phyloP scores from a whole-genome alignment of 2,113 vertebrate genomes.

The Mellivora capensis region DNA sequence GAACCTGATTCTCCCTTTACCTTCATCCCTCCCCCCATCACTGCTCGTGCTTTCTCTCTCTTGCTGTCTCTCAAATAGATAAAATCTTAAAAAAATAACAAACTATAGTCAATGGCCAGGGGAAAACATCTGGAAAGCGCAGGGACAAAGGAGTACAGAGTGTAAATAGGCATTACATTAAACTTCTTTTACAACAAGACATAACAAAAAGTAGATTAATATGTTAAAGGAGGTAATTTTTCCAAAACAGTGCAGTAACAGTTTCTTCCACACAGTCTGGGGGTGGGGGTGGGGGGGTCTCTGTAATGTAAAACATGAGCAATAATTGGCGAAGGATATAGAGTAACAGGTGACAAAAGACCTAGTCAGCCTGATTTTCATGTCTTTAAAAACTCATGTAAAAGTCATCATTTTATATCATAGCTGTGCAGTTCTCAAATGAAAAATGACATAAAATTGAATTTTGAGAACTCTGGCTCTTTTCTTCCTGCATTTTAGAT shows the following conservation, averaged over 20 bases:
- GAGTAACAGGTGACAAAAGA: background rate
- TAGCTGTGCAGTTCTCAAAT: background rate
- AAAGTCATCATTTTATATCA: background rate
- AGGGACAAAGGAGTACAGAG: background rate
- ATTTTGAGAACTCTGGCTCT: background rate
- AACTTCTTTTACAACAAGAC: background rate
- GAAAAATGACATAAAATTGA: conserved; percentile 16
- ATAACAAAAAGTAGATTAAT: background rate
- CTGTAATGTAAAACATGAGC: background rate
- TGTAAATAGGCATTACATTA: background rate
- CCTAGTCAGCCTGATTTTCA: background rate
- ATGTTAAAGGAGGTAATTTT: background rate
- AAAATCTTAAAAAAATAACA: background rate
- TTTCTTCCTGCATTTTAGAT: background rate
- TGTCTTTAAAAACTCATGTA: background rate
- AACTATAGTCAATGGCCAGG: background rate
- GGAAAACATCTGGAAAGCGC: background rate
- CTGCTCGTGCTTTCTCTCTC: background rate
- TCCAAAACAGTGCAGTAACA: background rate
- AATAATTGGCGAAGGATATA: background rate
- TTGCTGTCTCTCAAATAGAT: background rate
- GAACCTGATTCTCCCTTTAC: background rate
- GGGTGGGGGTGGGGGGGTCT: background rate
- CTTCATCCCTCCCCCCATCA: background rate
- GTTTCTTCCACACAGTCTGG: background rate